A percentile compares a stretch with the other conserved stretches of the same genome.
Evolutionary conservation across 2,888 invertebrate species (phyloP).

Genomic region (Phasia obesa): DNA sequence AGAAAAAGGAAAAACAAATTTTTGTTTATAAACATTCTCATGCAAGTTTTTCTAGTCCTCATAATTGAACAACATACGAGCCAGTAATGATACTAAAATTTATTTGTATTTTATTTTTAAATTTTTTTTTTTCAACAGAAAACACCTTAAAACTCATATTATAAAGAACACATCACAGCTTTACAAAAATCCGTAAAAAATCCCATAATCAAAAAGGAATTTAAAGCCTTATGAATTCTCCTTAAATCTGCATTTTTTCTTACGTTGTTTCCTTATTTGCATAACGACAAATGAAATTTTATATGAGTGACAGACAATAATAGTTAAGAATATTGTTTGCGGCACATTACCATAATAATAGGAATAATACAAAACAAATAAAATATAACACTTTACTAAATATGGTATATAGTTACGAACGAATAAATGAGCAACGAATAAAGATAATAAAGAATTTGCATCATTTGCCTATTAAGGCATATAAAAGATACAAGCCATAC

Average conservation of each 20-base stretch:
- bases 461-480: slow-evolving; percentile 19
- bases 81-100: no score
- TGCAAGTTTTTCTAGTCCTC: no score
- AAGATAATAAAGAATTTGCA: slow-evolving; percentile 27
- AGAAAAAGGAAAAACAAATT: no score
- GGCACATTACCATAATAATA: slow-evolving; percentile 23
- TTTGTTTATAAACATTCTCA: no score
- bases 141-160: no score
- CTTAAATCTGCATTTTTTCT: not conserved
- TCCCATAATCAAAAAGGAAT: not conserved
- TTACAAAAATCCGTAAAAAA: not conserved
- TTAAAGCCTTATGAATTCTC: not conserved
- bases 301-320: slow-evolving; percentile 33
- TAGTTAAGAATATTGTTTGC: slow-evolving; percentile 1
- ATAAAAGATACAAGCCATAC: not conserved
- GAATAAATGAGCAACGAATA: not conserved
- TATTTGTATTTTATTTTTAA: no score
- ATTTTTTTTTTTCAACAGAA: no score
- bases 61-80: no score
- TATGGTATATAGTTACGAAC: not conserved
- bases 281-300: slow-evolving; percentile 15
- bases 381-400: not conserved
- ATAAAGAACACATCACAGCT: no score
- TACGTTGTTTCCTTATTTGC: not conserved
- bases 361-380: slow-evolving; percentile 11